Evolutionary conservation across 2,888 invertebrate species (phyloP), one percentile per base, ranked within the genome.

Genomic region (Dendrolimus pini): DNA sequence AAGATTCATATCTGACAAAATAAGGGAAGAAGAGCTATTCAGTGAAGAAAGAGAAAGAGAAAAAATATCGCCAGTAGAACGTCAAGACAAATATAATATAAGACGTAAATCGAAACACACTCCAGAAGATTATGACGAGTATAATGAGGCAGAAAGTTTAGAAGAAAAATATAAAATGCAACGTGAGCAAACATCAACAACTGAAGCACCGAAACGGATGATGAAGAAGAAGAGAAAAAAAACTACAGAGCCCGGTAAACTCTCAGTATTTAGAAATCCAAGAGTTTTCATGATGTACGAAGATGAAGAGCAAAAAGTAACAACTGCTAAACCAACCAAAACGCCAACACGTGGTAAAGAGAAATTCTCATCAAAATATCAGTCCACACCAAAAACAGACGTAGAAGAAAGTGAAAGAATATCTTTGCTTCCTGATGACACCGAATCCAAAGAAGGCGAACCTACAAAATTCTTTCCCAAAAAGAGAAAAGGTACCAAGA

Each of bases 191-290:
- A 54, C 54, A 30, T 54, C 61, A 1, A 67, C 72, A 0, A 68
- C 66, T 10, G 56, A 60, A 18, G 14, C 62, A 53, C 70, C 71
- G 14, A 66, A 61, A 41, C 66, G 64, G 62, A 67, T 65, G 56
- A 61, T 56, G 12, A 65, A 62, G 57, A 69, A 69, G 57, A 57
- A 55, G 10, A 69, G 66, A 12, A 72, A 69, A 1, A 76, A 79
- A 55, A 61, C 65, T 14, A 59, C 65, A 12, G 73, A 73, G 59
- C 62, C 64, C 9, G 83, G 78, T 1, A 85, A 85, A 61, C 64
- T 85, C 1, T 88, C 89, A 0, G 83, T 87, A 0, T 89, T 89
- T 58, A 82, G 78, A 63, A 83, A 85, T 56, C 88, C 89, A 9
- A 71, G 78, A 41, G 61, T 82, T 1, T 89, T 80, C 59, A 72